Percentiles rank a stretch among this genome's conserved stretches.
phyloP scores from a whole-genome alignment of 2,797 vertebrate genomes.

The Ibycter americanus region DNA sequence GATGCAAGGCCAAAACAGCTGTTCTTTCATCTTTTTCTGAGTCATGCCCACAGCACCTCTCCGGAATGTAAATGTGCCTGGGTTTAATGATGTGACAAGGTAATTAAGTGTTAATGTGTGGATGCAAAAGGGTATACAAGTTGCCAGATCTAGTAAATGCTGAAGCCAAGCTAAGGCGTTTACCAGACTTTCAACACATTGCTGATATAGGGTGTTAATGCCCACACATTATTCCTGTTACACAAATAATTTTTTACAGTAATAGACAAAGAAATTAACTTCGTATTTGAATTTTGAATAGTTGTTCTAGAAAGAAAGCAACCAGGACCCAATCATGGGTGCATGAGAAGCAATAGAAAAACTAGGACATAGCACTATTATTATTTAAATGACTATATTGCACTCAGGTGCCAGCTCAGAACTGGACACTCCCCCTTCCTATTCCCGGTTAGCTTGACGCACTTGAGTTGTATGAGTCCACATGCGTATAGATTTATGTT shows the following conservation, averaged over 20 bases:
- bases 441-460: not conserved
- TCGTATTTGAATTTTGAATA: not conserved
- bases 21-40: constrained; percentile 72
- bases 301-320: not conserved
- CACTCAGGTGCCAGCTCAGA: constrained; percentile 16
- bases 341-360: not conserved
- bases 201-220: not conserved
- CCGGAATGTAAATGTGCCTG: constrained; percentile 24
- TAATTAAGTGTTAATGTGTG: constrained; percentile 66
- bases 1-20: constrained; percentile 33
- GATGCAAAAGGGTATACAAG: constrained; percentile 3
- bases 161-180: constrained; percentile 47
- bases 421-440: not conserved
- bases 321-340: not conserved
- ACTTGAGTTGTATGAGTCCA: not conserved
- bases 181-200: constrained; percentile 3
- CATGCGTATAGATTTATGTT: not conserved
- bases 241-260: not conserved
- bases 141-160: constrained; percentile 40
- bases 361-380: not conserved
- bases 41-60: constrained; percentile 3
- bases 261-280: constrained; percentile 20
- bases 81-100: constrained; percentile 60
- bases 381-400: not conserved
- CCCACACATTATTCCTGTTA: not conserved